Base-by-base conservation (phyloP, 2,113 vertebrate genomes). In the Perca flavescens region DNA sequence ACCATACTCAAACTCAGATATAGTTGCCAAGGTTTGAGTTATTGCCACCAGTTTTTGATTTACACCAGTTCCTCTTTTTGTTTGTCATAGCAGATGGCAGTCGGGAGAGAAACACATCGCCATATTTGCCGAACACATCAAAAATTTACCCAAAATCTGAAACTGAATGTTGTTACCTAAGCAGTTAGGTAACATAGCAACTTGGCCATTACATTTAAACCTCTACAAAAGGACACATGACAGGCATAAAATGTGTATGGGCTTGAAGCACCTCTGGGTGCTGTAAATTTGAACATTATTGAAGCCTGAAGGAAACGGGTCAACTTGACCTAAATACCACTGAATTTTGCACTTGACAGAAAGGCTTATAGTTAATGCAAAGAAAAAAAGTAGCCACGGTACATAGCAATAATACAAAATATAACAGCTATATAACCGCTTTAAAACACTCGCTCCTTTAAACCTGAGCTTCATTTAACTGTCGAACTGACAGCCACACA, bases 381-480 rank as follows among this genome's bases (percentile, higher is more conserved):
- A 65, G 21, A 75, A 82, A 74, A 74, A 78, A 87, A 63, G 21
- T 21, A 64, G 57, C 65, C 61, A 25, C 25, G 52, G 50, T 47
- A 79, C 79, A 78, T 77, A 90, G 84, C 84, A 88, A 88, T 87
- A 85, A 80, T 65, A 77, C 73, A 63, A 82, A 91, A 88, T 83
- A 74, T 53, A 83, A 89, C 14, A 2, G 71, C 77, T 92, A 88
- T 84, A 74, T 46, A 83, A 89, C 14, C 2, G 74, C 77, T 92
- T 93, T 87, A 88, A 88, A 91, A 90, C 85, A 89, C 77, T 84
- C 67, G 54, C 79, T 87, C 79, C 79, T 82, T 89, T 77, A 80
- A 91, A 86, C 77, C 46, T 75, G n/a, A 82, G 83, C 81, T 89
- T 86, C 85, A 91, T 91, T 92, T 87, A 89, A 85, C 77, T 88